These are phyloP conservation scores for Oconnorella tubifera DNA, from an alignment of 2,888 invertebrate species.

Conservation along the genomic window DNA sequence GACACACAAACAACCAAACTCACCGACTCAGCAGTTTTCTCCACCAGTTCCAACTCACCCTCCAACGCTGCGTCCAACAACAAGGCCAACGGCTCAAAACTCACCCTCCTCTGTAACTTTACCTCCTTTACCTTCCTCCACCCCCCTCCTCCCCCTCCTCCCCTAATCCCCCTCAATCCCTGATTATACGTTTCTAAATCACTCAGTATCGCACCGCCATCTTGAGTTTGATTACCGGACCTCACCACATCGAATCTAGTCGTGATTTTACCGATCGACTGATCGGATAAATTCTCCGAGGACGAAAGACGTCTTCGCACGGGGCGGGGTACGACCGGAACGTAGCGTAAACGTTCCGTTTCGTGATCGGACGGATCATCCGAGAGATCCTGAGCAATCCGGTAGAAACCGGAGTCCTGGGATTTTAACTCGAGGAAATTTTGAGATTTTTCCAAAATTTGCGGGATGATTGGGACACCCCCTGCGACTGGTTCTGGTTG, in stretches of 20 bases:
- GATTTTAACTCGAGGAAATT: background rate
- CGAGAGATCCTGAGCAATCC: background rate
- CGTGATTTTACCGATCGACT: no score
- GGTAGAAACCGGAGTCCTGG: background rate
- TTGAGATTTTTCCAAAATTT: no score
- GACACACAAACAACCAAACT: background rate
- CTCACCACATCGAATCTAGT: background rate
- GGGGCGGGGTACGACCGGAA: conserved; percentile 11
- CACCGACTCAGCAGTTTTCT: conserved; percentile 71
- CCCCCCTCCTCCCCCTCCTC: background rate
- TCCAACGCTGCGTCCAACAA: conserved; percentile 94
- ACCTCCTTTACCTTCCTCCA: background rate
- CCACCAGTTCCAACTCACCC: conserved; percentile 94
- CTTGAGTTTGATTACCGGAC: background rate
- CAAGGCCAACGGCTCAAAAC: conserved; percentile 94
- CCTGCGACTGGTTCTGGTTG: background rate
- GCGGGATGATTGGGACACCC: no score
- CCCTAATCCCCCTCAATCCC: background rate
- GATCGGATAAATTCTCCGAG: no score
- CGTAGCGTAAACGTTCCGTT: background rate
- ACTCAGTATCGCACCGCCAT: background rate
- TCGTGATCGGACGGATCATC: background rate
- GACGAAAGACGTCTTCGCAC: conserved; percentile 9
- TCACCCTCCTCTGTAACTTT: conserved; percentile 65
- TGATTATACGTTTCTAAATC: background rate